Conservation (phyloP, 2,888 invertebrate genomes). For the Hipparchia semele region DNA sequence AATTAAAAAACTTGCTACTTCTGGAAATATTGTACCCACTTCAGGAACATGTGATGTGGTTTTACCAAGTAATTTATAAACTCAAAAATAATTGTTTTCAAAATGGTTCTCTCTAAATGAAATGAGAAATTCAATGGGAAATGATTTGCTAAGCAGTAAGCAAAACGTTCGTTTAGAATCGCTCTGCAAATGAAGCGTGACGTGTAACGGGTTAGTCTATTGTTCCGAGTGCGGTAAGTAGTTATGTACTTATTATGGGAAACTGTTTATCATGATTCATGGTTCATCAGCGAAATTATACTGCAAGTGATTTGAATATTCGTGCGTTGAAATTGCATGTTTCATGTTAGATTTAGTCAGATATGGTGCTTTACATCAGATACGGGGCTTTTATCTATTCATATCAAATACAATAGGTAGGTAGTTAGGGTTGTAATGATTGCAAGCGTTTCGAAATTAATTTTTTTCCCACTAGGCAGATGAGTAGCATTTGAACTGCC, state of each 20-base stretch:
- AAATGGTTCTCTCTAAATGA: not conserved
- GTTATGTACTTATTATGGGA: conserved; percentile 8
- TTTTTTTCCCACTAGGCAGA: no score
- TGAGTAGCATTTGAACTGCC: no score
- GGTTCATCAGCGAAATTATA: conserved; percentile 13
- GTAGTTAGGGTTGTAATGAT: no score
- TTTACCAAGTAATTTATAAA: not conserved
- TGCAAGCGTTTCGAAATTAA: no score
- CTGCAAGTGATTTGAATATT: conserved; percentile 7
- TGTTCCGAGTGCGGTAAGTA: conserved; percentile 3
- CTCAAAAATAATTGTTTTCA: not conserved
- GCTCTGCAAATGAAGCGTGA: conserved; percentile 26
- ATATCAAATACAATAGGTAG: not conserved
- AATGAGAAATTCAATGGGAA: conserved; percentile 13
- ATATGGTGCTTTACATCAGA: not conserved
- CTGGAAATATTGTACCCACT: no score
- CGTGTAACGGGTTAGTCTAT: conserved; percentile 22
- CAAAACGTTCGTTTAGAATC: conserved; percentile 46
- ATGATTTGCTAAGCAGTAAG: conserved; percentile 40
- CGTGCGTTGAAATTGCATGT: not conserved
- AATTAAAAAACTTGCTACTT: no score
- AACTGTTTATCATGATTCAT: conserved; percentile 18
- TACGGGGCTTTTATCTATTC: not conserved
- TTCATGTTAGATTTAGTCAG: not conserved
- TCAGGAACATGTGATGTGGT: no score